Evolutionary conservation across 2,113 vertebrate species (phyloP).

Genomic region (Patagioenas fasciata): DNA sequence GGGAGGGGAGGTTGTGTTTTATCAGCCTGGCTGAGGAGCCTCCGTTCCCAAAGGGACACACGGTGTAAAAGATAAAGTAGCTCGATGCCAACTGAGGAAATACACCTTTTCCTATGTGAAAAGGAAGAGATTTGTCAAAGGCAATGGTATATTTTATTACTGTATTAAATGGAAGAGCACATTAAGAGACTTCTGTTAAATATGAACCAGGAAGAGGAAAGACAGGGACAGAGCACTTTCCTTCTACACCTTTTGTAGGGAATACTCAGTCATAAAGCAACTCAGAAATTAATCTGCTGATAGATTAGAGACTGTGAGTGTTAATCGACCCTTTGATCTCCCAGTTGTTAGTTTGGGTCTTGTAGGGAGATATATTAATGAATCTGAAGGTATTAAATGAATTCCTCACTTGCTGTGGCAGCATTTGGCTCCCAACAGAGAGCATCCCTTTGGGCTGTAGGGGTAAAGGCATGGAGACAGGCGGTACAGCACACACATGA

Average conservation of each 20-base stretch:
- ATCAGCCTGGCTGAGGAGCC: neutral
- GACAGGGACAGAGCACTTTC: neutral
- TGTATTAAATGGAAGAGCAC: conserved; percentile 3
- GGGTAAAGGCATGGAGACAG: neutral
- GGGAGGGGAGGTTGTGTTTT: conserved; percentile 5
- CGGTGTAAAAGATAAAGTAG: neutral
- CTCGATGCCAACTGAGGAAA: neutral
- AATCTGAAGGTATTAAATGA: conserved; percentile 17
- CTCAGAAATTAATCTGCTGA: conserved; percentile 42
- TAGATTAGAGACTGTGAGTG: conserved; percentile 9
- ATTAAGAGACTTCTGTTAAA: conserved; percentile 23
- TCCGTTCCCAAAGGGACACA: neutral
- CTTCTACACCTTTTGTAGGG: neutral
- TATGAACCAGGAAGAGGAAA: conserved; percentile 43
- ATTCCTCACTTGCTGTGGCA: neutral
- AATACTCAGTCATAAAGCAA: neutral
- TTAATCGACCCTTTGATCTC: conserved; percentile 34
- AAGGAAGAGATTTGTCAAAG: conserved; percentile 51
- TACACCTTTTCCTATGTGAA: neutral
- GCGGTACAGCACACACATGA: accelerated
- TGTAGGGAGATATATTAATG: conserved; percentile 20
- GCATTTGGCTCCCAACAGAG: neutral
- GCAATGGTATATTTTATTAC: conserved; percentile 24
- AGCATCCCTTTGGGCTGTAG: neutral
- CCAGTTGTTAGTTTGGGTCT: conserved; percentile 41